Evolutionary conservation across 35 echinoderm and acorn worm species (phyloP).

Genomic region (Heliocidaris erythrogramma): DNA sequence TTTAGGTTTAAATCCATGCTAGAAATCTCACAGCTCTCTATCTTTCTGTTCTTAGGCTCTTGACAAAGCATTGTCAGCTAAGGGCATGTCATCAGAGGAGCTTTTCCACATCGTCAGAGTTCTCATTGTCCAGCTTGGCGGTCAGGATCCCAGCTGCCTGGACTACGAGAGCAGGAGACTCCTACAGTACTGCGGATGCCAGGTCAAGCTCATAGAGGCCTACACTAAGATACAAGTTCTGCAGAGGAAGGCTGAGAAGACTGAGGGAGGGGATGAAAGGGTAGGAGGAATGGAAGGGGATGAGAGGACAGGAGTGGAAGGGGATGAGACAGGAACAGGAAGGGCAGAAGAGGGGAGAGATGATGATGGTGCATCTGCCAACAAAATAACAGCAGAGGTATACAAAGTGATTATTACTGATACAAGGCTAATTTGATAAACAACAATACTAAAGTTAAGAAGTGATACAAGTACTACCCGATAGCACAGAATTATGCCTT

Average conservation of each 20-base stretch:
- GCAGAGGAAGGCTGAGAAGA: slow-evolving; percentile 41
- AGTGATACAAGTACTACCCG: too few species aligned
- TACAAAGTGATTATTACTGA: too few species aligned
- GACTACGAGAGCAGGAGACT: slow-evolving; percentile 89
- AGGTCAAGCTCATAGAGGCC: slow-evolving; percentile 68
- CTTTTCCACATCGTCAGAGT: slow-evolving; percentile 56
- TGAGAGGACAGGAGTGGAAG: background rate
- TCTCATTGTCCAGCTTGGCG: slow-evolving; percentile 43
- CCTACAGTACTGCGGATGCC: slow-evolving; percentile 78
- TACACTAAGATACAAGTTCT: slow-evolving; percentile 69
- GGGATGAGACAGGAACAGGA: background rate
- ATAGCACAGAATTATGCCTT: too few species aligned
- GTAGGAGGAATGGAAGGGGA: background rate
- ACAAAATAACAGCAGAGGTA: too few species aligned
- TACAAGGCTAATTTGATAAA: too few species aligned
- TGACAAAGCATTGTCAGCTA: slow-evolving; percentile 74
- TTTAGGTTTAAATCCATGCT: too few species aligned
- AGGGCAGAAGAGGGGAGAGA: background rate
- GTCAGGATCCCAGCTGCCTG: slow-evolving; percentile 60
- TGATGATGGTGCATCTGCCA: too few species aligned
- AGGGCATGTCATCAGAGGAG: slow-evolving; percentile 60
- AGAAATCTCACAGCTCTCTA: too few species aligned
- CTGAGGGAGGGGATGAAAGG: background rate
- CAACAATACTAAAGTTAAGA: too few species aligned
- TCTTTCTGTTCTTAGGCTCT: slow-evolving; percentile 59